These are phyloP conservation scores for Agapornis canus DNA, from an alignment of 2,797 vertebrate species.

Conservation along the genomic window DNA sequence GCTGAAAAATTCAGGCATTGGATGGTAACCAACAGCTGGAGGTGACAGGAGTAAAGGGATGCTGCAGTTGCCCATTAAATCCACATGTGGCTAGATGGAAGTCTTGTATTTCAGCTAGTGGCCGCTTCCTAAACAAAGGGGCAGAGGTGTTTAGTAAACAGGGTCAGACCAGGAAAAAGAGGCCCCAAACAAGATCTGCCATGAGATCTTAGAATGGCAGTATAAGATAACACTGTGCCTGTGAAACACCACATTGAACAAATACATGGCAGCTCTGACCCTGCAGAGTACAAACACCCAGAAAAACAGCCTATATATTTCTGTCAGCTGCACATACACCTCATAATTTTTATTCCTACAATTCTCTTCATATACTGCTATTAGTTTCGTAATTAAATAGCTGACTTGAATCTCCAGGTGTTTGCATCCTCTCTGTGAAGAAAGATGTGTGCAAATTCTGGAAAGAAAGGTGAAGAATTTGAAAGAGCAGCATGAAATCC, in stretches of 20 bases:
- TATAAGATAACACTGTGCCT: not conserved
- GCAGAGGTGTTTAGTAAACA: not conserved
- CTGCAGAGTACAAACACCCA: not conserved
- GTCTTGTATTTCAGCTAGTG: not conserved
- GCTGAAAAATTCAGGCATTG: not conserved
- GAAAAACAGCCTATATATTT: not conserved
- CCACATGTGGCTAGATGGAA: not conserved
- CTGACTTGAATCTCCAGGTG: not conserved
- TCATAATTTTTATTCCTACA: not conserved
- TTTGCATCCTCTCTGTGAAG: not conserved
- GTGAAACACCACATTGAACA: not conserved
- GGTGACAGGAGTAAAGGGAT: not conserved
- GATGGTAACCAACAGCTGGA: not conserved
- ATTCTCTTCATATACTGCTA: not conserved
- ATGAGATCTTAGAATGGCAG: not conserved
- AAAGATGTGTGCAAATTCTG: not conserved
- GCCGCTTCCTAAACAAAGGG: not conserved
- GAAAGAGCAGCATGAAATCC: not conserved
- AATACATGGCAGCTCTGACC: not conserved
- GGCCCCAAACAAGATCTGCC: not conserved
- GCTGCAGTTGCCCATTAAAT: not conserved
- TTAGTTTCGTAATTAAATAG: not conserved
- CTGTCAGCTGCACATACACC: not conserved
- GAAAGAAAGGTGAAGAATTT: not conserved
- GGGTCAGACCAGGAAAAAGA: not conserved